A percentile compares a stretch with the other conserved stretches of the same genome.
Evolutionary conservation across 2,113 vertebrate genomes (phyloP).

Genomic region (Callipepla squamata): DNA sequence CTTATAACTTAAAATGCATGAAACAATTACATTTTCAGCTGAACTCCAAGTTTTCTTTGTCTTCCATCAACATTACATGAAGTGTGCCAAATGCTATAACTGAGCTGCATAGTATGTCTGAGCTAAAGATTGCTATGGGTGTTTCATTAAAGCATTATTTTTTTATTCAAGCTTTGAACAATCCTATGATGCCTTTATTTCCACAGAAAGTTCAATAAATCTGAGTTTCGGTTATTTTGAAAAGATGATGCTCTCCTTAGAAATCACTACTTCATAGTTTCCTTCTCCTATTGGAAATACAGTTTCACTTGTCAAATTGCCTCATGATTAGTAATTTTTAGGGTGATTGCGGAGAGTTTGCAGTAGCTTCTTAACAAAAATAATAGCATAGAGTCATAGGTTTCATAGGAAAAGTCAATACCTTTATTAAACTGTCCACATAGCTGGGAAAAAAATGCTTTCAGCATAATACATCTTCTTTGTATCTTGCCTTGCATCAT

Average conservation of each 20-base stretch:
- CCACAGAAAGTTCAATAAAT: neutral
- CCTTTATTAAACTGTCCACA: slow-evolving; percentile 22
- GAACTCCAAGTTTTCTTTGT: neutral
- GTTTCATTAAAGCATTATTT: neutral
- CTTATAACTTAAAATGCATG: neutral
- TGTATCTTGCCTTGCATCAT: neutral
- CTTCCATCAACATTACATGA: neutral
- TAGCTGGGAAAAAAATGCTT: neutral
- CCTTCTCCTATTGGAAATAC: slow-evolving; percentile 44
- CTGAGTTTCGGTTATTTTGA: slow-evolving; percentile 2
- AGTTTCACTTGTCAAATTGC: slow-evolving; percentile 28
- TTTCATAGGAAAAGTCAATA: slow-evolving; percentile 18
- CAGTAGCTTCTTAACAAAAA: slow-evolving; percentile 40
- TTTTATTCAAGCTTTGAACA: neutral
- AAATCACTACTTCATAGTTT: neutral
- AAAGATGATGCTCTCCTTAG: neutral
- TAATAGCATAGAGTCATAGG: neutral
- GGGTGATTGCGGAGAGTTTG: slow-evolving; percentile 44
- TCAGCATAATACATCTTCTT: neutral
- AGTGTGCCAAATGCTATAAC: neutral
- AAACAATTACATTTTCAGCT: neutral
- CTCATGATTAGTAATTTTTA: slow-evolving; percentile 57
- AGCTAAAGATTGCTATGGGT: neutral
- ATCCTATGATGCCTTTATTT: neutral
- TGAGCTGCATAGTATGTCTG: neutral